Conservation (phyloP, 2,113 vertebrate species). For the Leptobrachium leishanense region DNA sequence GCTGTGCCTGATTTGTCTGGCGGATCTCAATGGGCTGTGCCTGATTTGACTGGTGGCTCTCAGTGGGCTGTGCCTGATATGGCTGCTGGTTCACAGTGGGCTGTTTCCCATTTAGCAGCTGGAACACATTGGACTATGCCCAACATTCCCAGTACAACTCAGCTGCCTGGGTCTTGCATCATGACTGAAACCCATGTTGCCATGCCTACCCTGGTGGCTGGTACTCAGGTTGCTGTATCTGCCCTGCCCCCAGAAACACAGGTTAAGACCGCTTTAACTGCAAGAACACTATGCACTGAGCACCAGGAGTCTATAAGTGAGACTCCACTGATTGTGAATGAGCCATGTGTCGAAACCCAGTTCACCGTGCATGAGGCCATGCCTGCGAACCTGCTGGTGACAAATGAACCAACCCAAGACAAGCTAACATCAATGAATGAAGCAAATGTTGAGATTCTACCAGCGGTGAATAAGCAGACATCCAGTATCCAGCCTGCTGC, state of each 20-base stretch:
- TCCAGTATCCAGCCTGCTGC: not conserved
- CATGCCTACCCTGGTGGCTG: conserved; percentile 4
- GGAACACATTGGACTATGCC: conserved; percentile 27
- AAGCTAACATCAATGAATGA: not conserved
- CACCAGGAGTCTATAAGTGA: not conserved
- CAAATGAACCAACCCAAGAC: not conserved
- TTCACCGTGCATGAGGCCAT: conserved; percentile 17
- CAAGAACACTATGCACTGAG: not conserved
- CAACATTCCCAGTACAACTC: conserved; percentile 27
- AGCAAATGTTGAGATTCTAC: no score
- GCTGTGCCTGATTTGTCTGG: conserved; percentile 27
- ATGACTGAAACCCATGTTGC: conserved; percentile 19
- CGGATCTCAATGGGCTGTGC: conserved; percentile 30
- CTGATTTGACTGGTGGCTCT: conserved; percentile 27
- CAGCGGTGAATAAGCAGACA: not conserved
- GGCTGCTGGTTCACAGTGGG: conserved; percentile 16
- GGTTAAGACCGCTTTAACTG: not conserved
- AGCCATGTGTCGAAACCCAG: not conserved
- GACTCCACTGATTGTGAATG: not conserved
- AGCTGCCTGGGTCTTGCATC: conserved; percentile 5
- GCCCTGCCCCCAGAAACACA: conserved; percentile 25
- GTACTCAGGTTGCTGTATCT: conserved; percentile 20
- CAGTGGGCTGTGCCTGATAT: conserved; percentile 36
- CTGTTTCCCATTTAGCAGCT: conserved; percentile 20
- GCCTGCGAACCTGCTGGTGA: not conserved